Conservation (phyloP, 2,888 invertebrate genomes). For the Leptinotarsa rubiginosa region DNA sequence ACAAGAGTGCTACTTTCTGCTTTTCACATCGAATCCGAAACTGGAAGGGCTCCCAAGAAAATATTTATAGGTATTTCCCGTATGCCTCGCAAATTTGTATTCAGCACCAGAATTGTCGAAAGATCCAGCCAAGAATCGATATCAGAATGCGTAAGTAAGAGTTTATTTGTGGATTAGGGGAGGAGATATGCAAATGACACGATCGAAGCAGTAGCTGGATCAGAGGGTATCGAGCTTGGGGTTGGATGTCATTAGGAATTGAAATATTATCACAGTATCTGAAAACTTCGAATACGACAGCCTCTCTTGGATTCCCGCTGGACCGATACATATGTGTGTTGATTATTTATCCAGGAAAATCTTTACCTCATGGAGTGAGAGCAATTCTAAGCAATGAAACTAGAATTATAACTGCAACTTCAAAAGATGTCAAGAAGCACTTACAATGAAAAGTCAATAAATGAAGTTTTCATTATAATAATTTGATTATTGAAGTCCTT, state of each 20-base stretch:
- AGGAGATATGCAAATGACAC: slow-evolving; percentile 52
- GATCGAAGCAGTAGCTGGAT: slow-evolving; percentile 27
- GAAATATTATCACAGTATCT: background rate
- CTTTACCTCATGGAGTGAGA: no score
- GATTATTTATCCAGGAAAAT: no score
- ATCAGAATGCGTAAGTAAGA: slow-evolving; percentile 52
- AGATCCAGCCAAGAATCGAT: slow-evolving; percentile 44
- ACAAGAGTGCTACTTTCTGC: background rate
- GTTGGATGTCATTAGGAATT: background rate
- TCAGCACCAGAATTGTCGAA: slow-evolving; percentile 23
- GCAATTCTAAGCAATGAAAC: no score
- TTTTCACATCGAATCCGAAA: background rate
- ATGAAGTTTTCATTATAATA: no score
- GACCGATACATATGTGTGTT: no score
- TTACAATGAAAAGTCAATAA: no score
- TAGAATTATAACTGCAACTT: no score
- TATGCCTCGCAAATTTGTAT: slow-evolving; percentile 21
- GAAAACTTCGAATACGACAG: no score
- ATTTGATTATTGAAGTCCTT: no score
- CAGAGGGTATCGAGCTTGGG: slow-evolving; percentile 3
- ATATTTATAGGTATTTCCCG: slow-evolving; percentile 10
- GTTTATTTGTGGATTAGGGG: slow-evolving; percentile 55
- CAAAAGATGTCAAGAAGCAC: no score
- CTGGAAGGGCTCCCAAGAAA: background rate
- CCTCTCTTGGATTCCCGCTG: no score